Evolutionary conservation across 2,797 vertebrate species (phyloP), one percentile per base, ranked within the genome.

Genomic region (Acanthurus lineatus): DNA sequence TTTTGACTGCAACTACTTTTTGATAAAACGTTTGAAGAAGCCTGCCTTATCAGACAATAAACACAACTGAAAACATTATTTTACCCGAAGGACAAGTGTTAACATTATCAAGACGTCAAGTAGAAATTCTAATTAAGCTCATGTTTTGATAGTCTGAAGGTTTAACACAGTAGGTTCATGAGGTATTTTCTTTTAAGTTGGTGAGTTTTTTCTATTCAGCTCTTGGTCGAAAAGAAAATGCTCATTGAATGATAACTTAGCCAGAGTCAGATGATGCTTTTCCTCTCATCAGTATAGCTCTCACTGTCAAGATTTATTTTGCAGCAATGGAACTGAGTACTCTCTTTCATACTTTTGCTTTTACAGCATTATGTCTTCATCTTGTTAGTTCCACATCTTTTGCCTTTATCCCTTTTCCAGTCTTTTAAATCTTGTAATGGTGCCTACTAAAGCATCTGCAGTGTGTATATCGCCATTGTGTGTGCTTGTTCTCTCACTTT

Each of bases 321-420:
- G 57, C 79, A 51, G 59, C 67, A 71, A 32, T 69, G 63, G 73
- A 77, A 88, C 17, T 67, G 81, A 77, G 65, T 80, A 47, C 66
- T 79, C 62, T 73, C 64, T 88, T 84, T 85, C 69, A 77, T 79
- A 74, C 59, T 66, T 47, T 57, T 82, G 75, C 72, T 65, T 89
- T 71, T 32, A 64, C 16, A 16, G 75, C 69, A 79, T 86, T 79
- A 85, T 70, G 79, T 70, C 84, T 84, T 88, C 73, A 86, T 93
- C 84, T 87, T 76, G 75, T 87, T 91, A 86, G 89, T 90, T 90
- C 86, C 81, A 86, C 90, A 73, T 90, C 84, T 90, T 88, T 79
- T 85, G 76, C 69, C 77, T 89, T 84, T 63, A 86, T 91, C 68
- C 76, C 28, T 53, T 82, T 76, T 86, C 59, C 69, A 40, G 69